Percentiles rank a stretch among this genome's conserved stretches.
These are phyloP conservation scores for Ariopsis seemanni DNA, from an alignment of 2,113 vertebrate species.

Conservation along the genomic window DNA sequence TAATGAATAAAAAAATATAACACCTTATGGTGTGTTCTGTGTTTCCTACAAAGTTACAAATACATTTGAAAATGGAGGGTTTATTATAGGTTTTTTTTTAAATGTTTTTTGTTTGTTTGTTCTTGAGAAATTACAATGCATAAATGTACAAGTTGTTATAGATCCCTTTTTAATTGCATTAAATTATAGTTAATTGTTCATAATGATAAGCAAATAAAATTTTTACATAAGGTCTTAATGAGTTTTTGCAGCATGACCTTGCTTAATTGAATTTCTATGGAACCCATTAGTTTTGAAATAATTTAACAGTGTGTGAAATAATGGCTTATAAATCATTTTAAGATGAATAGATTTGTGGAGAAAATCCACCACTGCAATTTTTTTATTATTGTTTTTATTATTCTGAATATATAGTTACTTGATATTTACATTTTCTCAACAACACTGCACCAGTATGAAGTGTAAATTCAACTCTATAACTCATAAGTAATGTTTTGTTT, in stretches of 20 bases:
- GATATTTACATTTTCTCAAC: not conserved
- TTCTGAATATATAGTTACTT: not conserved
- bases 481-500: constrained; percentile 11
- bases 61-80: not conserved
- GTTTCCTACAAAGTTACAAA: not conserved
- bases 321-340: constrained; percentile 19
- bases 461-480: not conserved
- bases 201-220: constrained; percentile 48
- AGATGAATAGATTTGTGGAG: constrained; percentile 2
- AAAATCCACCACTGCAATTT: not conserved
- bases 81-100: not conserved
- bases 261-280: constrained; percentile 53
- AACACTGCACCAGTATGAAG: not conserved
- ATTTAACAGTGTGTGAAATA: constrained; percentile 38
- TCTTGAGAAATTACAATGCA: not conserved
- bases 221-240: constrained; percentile 57
- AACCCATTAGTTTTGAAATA: constrained; percentile 48
- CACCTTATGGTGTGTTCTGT: constrained; percentile 35
- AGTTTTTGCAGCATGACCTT: constrained; percentile 44
- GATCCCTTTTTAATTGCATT: constrained; percentile 35
- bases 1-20: constrained; percentile 73
- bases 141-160: not conserved
- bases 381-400: constrained; percentile 1
- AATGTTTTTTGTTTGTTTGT: not conserved
- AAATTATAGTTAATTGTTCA: constrained; percentile 49